Evolutionary conservation across 2,888 invertebrate species (phyloP), one percentile per base, ranked within the genome.

Genomic region (Sympetrum striolatum): DNA sequence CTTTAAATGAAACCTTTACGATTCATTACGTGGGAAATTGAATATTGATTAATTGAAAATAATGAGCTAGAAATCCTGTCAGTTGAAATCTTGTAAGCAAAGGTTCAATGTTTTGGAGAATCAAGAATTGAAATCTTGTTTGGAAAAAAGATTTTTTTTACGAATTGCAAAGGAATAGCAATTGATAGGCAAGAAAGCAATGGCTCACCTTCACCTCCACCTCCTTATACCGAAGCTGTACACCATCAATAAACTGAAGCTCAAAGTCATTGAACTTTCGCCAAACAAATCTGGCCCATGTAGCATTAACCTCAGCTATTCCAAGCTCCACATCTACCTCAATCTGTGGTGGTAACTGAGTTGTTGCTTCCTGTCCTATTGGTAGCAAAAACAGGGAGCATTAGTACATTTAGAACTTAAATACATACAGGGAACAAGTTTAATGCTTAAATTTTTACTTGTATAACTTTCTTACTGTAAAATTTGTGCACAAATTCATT

Each of bases 191-290:
- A 31, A 31, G 73, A 73, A 73, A 73, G 73, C 37, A 73, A 15
- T 14, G 25, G 53, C 91, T 91, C 91, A 93, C 93, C 92, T 97
- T 97, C 60, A 96, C 97, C 91, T 97, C 97, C 14, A 96, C 95
- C 93, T 97, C 97, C 92, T 97, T 97, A 93, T 97, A 98, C 92
- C 98, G 96, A 92, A 98, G 94, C 94, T 98, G 98, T 80, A 98
- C 96, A 0, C 98, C 98, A 93, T 98, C 98, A 91, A 98, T 97
- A 92, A 97, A 97, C 92, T 96, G 96, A 92, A 97, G 93, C 93
- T 98, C 98, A 80, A 96, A 96, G 91, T 97, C 97, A 0, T 96
- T 95, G 92, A 98, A 96, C 92, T 97, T 97, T 92, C 97, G 96
- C 98, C 98, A 98, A 86, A 95, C 96, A 1, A 98, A 95, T 90